Evolutionary conservation across 2,797 vertebrate species (phyloP).

Genomic region (Sebastes melanostomus): DNA sequence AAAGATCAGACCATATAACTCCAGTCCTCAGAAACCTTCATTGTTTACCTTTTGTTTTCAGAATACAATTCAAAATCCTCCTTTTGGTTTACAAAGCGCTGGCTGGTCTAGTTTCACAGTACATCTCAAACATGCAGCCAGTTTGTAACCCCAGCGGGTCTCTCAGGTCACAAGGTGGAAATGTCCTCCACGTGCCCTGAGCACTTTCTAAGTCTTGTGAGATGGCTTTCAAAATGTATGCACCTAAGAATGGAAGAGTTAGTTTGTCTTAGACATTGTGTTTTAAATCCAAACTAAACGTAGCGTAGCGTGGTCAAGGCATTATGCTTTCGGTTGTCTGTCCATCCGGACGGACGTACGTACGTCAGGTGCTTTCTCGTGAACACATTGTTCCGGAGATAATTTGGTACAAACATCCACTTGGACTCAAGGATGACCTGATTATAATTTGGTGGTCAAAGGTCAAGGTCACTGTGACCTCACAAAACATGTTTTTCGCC

Average conservation of each 20-base stretch:
- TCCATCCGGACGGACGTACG: no score
- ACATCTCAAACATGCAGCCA: background rate
- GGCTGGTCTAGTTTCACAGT: background rate
- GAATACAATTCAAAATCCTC: background rate
- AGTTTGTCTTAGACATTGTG: background rate
- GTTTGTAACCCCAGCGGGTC: background rate
- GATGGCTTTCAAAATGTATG: background rate
- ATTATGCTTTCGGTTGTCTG: no score
- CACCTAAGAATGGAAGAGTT: background rate
- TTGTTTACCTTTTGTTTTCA: background rate
- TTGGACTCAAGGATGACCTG: no score
- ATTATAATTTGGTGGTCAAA: no score
- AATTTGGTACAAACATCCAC: no score
- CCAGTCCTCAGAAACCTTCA: background rate
- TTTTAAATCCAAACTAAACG: background rate
- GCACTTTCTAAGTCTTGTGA: background rate
- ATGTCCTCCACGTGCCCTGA: background rate
- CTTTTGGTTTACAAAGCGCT: background rate
- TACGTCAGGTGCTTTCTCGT: no score
- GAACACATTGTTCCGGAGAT: no score
- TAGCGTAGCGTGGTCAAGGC: no score
- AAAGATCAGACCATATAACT: background rate
- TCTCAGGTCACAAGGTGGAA: background rate
- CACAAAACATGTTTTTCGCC: no score
- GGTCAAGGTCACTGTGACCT: no score